Evolutionary conservation across 2,113 vertebrate genomes (phyloP), one percentile per base, ranked within the genome.

Genomic region (Leptodactylus fuscus): DNA sequence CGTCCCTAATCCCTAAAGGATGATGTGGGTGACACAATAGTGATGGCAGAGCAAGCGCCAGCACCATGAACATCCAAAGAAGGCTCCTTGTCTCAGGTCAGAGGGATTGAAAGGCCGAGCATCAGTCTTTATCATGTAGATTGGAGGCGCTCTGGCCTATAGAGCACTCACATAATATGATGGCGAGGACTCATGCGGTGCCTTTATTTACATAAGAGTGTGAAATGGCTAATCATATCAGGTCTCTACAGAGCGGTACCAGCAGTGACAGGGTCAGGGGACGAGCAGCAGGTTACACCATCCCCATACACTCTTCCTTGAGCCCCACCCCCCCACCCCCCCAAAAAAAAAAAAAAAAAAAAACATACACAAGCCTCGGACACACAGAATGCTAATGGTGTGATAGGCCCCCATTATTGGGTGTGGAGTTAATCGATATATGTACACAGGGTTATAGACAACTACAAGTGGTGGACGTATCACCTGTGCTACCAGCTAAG

Each of bases 1-100:
- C 58, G 69, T 85, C 79, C 87, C 65, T 89, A 87, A 89, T 88
- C 87, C 85, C 80, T 85, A 85, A 88, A 87, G 82, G 79, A 87
- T 88, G 85, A 88, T 80, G 85, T 81, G 88, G 74, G 51, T 1
- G 36, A 51, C 58, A 89, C 80, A 87, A 88, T 83, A 44, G 74
- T 49, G 65, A 51, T 81, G 48, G 74, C 86, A 81, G 85, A 27
- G 24, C 80, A 85, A 69, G 82, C 49, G 81, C 87, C 85, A 80
- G 85, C 55, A 74, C 82, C 87, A 70, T 79, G 80, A 85, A 78
- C 85, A 75, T 32, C 13, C 75, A 83, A 73, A 87, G 85, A 89
- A 77, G 85, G n/a, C 58, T 51, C 80, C 87, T 81, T 87, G 87
- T 89, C 87, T 85, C 82, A 84, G 88, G 87, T 88, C 76, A 84